phyloP scores from a whole-genome alignment of 2,888 invertebrate genomes.

The Diploptera punctata region DNA sequence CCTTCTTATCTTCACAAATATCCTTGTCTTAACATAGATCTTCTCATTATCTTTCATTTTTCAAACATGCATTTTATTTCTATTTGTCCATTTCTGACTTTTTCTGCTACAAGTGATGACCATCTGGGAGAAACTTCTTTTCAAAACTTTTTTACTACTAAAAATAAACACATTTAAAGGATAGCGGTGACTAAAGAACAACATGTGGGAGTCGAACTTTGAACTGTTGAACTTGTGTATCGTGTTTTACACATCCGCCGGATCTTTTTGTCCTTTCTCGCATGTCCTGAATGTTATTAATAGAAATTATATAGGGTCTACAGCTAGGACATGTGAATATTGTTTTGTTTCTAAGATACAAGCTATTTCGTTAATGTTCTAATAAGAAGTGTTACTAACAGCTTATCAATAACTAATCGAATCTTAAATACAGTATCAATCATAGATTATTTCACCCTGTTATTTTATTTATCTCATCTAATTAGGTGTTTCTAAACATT shows the following conservation, averaged over 20 bases:
- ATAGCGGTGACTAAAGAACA: neutral
- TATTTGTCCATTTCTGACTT: slow-evolving; percentile 23
- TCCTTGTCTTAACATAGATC: slow-evolving; percentile 6
- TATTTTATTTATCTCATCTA: too few species aligned
- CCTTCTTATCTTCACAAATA: neutral
- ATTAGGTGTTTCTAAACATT: too few species aligned
- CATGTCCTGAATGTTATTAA: neutral
- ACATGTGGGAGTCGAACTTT: slow-evolving; percentile 24
- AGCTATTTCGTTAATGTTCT: too few species aligned
- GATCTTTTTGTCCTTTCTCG: neutral
- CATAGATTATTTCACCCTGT: too few species aligned
- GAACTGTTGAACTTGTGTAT: slow-evolving; percentile 10
- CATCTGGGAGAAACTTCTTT: slow-evolving; percentile 17
- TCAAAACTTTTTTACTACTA: neutral
- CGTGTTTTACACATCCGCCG: slow-evolving; percentile 7
- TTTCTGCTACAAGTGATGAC: slow-evolving; percentile 17
- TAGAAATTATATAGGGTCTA: too few species aligned
- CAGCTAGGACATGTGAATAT: too few species aligned
- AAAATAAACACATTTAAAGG: neutral
- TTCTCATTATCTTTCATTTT: neutral
- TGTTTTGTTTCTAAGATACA: too few species aligned
- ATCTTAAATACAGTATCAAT: too few species aligned
- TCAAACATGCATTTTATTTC: too few species aligned
- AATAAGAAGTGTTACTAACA: too few species aligned
- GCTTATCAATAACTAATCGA: too few species aligned